These are phyloP conservation scores for Felis catus DNA, from an alignment of 2,113 vertebrate genomes.

Conservation along the genomic window F.catus_Fca126_mat1.0 CM031419.1:102246001-102246500, in stretches of 20 bases:
- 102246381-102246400: background rate
- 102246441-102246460: background rate
- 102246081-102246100: background rate
- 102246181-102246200: background rate
- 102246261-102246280: background rate
- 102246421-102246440: background rate
- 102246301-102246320: background rate
- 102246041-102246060: background rate
- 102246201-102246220: conserved; percentile 56
- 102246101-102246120: background rate
- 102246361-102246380: too few species aligned
- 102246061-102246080: background rate
- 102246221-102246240: background rate
- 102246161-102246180: background rate
- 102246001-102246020: background rate
- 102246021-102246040: background rate
- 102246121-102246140: background rate
- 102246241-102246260: background rate
- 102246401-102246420: background rate
- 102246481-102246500: background rate
- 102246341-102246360: background rate
- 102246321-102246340: background rate
- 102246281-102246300: background rate
- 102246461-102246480: background rate
- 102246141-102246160: conserved; percentile 33